Evolutionary conservation across 2,888 invertebrate genomes (phyloP), one percentile per base, ranked within the genome.

Genomic region (Lasius fuliginosus): DNA sequence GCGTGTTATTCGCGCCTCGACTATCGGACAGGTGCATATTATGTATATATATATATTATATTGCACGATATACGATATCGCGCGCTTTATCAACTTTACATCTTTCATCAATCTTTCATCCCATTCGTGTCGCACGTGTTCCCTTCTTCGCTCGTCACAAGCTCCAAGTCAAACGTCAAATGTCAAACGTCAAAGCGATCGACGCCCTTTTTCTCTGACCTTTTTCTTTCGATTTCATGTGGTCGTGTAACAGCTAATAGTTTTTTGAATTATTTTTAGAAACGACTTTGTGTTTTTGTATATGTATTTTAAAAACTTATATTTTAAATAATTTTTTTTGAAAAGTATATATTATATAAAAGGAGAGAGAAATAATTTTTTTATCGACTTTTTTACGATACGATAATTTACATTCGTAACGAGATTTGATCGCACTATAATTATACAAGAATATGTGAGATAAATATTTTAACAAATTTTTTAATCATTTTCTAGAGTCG

Each of bases 21-120:
- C 90, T 77, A 91, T 92, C 86, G 93, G 93, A 90, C 92, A 94
- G 94, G 94, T 94, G 93, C 92, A 92, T 89, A 53, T 53, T 53
- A 53, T n/a, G 8, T 53, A 15, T 3, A 46, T 46, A 46, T 46
- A 15, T 46, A 46, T 15, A 46, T 46, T 42, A 46, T 11, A 46
- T 15, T 49, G 23, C 23, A 23, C 23, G 23, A 23, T 23, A 23
- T 23, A 23, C 23, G 23, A 23, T 23, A 23, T 23, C 23, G 23
- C 36, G 36, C 36, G 36, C 36, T 36, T 36, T 36, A 4, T 36
- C 36, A 36, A 36, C 36, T 36, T 36, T 36, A 36, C 36, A 36
- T 36, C 36, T 36, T 36, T 36, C 5, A 36, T 36, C 36, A 23
- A 23, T 23, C 23, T 23, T 23, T 23, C 23, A 23, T 23, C 23